Evolutionary conservation across 2,113 vertebrate genomes (phyloP).

Genomic region (Isichthys henryi): DNA sequence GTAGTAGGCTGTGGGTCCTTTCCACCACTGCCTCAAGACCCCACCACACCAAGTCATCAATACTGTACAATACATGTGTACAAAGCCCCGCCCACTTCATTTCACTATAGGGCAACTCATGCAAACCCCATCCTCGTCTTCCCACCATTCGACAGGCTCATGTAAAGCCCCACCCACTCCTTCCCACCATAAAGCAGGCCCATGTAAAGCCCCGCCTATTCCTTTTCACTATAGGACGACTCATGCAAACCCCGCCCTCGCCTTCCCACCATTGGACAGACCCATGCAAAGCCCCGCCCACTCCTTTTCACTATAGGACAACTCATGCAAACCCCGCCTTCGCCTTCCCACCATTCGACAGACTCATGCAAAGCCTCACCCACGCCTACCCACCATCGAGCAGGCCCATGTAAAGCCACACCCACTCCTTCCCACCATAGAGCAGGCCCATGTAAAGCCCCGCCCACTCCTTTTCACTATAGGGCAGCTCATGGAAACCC

Average conservation of each 20-base stretch:
- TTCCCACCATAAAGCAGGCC: neutral
- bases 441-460: neutral
- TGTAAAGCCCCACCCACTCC: neutral
- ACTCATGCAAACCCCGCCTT: neutral
- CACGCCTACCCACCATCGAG: too few species aligned
- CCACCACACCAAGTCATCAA: neutral
- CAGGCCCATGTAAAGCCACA: neutral
- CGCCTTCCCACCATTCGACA: neutral
- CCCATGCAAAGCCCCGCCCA: neutral
- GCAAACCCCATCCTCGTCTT: neutral
- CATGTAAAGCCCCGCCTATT: neutral
- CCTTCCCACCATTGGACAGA: neutral
- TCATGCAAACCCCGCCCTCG: too few species aligned
- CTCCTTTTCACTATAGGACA: neutral
- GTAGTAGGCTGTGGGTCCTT: too few species aligned
- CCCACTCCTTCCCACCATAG: neutral
- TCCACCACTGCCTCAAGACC: neutral
- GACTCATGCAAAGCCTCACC: neutral
- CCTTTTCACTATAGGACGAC: neutral
- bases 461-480: neutral
- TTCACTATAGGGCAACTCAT: neutral
- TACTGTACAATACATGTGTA: neutral
- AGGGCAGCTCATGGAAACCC: too few species aligned
- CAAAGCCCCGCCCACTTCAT: neutral
- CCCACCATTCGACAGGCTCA: neutral